Evolutionary conservation across 2,888 invertebrate species (phyloP).

Genomic region (Lasioglossum oenotherae): DNA sequence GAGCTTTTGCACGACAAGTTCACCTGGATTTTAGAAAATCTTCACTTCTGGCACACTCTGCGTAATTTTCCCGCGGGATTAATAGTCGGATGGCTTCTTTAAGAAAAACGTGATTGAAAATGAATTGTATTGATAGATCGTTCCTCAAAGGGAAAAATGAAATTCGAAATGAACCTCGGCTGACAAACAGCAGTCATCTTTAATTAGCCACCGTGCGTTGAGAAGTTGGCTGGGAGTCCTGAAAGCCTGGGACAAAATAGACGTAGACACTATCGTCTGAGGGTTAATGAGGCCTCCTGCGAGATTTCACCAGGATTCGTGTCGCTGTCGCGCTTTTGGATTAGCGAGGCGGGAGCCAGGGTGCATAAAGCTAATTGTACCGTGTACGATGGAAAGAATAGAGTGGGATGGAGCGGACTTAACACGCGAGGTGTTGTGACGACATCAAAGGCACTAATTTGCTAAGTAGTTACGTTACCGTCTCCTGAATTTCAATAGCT

Average conservation of each 20-base stretch:
- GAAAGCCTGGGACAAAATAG: background rate
- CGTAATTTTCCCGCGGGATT: background rate
- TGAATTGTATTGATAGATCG: background rate
- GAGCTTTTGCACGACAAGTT: background rate
- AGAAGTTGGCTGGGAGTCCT: background rate
- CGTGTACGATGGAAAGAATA: background rate
- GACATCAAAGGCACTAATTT: conserved; percentile 9
- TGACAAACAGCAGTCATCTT: background rate
- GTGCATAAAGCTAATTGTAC: conserved; percentile 4
- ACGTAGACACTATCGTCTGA: background rate
- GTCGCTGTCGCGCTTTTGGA: background rate
- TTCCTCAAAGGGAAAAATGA: background rate
- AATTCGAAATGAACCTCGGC: background rate
- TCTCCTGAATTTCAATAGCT: background rate
- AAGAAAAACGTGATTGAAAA: too few relatives aligned
- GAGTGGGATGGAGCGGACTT: background rate
- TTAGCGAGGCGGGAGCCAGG: background rate
- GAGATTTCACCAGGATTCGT: background rate
- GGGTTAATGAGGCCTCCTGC: background rate
- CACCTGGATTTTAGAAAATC: background rate
- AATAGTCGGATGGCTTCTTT: too few relatives aligned
- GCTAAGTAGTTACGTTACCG: background rate
- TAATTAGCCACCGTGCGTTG: background rate
- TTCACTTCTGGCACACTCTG: background rate
- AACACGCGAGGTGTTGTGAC: background rate